A percentile compares a stretch with the other conserved stretches of the same genome.
phyloP scores from a whole-genome alignment of 2,797 vertebrate species.

The Microtus californicus region DNA sequence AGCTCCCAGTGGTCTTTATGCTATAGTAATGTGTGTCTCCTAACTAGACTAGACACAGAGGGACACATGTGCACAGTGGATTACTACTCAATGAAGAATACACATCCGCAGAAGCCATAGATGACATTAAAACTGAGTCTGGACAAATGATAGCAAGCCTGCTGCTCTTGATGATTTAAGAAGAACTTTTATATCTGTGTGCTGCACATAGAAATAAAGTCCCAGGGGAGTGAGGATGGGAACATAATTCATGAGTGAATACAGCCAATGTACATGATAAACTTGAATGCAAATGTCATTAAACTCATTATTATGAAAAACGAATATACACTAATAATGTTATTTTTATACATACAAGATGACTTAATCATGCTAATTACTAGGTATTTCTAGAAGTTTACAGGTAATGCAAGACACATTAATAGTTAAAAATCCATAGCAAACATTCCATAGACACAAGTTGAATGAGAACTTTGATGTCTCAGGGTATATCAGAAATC shows the following conservation, averaged over 20 bases:
- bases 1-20: too few relatives aligned
- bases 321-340: not conserved
- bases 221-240: not conserved
- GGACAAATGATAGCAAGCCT: rapidly evolving
- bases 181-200: not conserved
- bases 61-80: not conserved
- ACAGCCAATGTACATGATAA: not conserved
- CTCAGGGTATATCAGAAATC: not conserved
- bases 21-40: not conserved
- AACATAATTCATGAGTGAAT: not conserved
- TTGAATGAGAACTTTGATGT: not conserved
- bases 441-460: not conserved
- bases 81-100: not conserved
- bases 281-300: not conserved
- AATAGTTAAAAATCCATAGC: not conserved
- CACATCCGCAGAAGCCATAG: not conserved
- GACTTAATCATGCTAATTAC: not conserved
- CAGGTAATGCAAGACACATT: not conserved
- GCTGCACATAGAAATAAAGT: not conserved
- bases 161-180: not conserved
- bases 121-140: not conserved
- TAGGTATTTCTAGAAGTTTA: not conserved
- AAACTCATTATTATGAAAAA: not conserved
- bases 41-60: rapidly evolving
- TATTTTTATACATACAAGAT: not conserved